Percentiles rank a stretch among this genome's conserved stretches.
These are phyloP conservation scores for Zootermopsis nevadensis DNA, from an alignment of 2,888 invertebrate species.

Conservation along the genomic window DNA sequence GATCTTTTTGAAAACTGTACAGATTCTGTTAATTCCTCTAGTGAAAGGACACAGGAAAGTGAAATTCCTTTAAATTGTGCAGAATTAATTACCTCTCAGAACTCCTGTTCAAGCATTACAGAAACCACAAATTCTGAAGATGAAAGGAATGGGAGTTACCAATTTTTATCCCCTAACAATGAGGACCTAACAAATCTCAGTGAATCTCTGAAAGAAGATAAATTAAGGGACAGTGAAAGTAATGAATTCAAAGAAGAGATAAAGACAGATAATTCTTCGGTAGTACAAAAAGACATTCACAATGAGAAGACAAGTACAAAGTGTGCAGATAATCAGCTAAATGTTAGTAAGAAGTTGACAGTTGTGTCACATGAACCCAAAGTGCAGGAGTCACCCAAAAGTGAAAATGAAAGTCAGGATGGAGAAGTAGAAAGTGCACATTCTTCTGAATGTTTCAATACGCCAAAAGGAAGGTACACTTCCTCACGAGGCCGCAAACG, in stretches of 20 bases:
- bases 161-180: not conserved
- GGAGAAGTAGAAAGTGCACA: constrained; percentile 50
- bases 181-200: not conserved
- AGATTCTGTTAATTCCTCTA: constrained; percentile 16
- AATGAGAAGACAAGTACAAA: constrained; percentile 36
- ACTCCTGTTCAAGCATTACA: constrained; percentile 28
- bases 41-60: constrained; percentile 27
- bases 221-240: constrained; percentile 13
- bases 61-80: constrained; percentile 40
- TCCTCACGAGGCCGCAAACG: constrained; percentile 55
- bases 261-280: constrained; percentile 20
- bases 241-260: not conserved
- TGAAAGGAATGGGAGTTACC: constrained; percentile 20
- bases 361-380: not conserved
- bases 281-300: constrained; percentile 35
- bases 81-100: constrained; percentile 30
- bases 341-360: not conserved
- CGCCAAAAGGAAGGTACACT: constrained; percentile 8
- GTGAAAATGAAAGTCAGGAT: constrained; percentile 42
- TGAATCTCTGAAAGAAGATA: not conserved
- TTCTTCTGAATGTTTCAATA: not conserved
- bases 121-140: constrained; percentile 29
- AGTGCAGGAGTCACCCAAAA: not conserved
- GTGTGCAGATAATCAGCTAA: constrained; percentile 20
- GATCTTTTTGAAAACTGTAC: constrained; percentile 15